Conservation (phyloP, 1,140 invertebrate genomes). For the Scylla paramamosain region DNA sequence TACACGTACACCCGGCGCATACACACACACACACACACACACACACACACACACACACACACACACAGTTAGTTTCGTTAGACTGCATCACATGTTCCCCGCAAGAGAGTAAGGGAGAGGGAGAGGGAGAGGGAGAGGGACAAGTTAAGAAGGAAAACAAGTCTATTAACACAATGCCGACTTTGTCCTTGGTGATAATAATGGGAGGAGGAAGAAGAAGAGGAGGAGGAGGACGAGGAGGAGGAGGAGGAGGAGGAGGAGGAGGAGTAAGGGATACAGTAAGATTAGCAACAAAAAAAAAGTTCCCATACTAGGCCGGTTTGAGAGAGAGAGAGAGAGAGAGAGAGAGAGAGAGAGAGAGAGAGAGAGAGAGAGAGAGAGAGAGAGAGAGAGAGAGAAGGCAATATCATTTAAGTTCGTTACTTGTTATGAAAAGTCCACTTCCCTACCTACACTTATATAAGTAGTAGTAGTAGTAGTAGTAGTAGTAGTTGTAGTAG, state of each 20-base stretch:
- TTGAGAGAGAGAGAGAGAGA: background rate
- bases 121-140: background rate
- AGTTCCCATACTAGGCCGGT: background rate
- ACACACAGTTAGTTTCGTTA: too few species aligned
- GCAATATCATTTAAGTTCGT: background rate
- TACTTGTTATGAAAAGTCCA: too few species aligned
- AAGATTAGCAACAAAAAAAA: background rate
- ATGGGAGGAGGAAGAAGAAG: background rate
- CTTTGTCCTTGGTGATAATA: background rate
- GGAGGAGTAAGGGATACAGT: background rate
- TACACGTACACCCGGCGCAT: background rate
- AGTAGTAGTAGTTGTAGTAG: too few species aligned
- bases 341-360: conserved; percentile 47
- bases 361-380: conserved; percentile 22
- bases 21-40: conserved; percentile 35
- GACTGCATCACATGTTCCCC: background rate
- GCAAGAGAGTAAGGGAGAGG: background rate
- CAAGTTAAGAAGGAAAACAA: background rate
- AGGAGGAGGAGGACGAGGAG: too few species aligned
- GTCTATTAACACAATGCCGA: background rate
- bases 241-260: too few species aligned
- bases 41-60: conserved; percentile 7
- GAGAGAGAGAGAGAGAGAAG: background rate
- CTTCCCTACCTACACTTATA: too few species aligned
- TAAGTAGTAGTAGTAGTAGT: too few species aligned